Conservation (phyloP, 2,113 vertebrate species). For the Hyaena hyaena region DNA sequence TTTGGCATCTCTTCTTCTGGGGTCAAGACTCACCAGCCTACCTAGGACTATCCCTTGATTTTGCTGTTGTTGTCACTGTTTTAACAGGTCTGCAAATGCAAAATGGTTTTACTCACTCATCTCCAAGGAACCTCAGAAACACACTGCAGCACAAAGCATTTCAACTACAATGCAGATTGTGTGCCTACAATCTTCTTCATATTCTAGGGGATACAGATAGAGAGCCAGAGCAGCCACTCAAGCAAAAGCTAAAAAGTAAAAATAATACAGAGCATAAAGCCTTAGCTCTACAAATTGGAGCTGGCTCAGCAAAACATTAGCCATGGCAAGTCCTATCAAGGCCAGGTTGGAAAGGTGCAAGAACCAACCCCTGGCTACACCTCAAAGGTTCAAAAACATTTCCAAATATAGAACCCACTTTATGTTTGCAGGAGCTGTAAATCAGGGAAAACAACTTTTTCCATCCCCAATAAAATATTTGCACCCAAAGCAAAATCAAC, state of each 20-base stretch:
- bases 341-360: slow-evolving; percentile 6
- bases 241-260: slow-evolving; percentile 4
- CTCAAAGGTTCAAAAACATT: slow-evolving; percentile 66
- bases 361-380: slow-evolving; percentile 51
- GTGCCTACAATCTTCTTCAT: neutral
- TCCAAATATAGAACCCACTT: slow-evolving; percentile 75
- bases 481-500: slow-evolving; percentile 78
- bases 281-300: slow-evolving; percentile 38
- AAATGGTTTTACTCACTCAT: neutral
- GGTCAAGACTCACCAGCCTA: neutral
- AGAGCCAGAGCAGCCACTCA: neutral
- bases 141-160: neutral
- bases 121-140: neutral
- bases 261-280: neutral
- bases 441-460: slow-evolving; percentile 81
- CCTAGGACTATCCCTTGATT: neutral
- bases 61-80: neutral
- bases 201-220: neutral
- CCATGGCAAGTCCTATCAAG: slow-evolving; percentile 31
- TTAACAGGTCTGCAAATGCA: neutral
- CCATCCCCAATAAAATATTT: slow-evolving; percentile 78
- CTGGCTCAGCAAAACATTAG: slow-evolving; percentile 16
- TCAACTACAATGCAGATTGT: neutral
- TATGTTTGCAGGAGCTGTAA: slow-evolving; percentile 70
- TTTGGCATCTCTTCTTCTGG: neutral